Percentiles rank a stretch among this genome's conserved stretches.
Conservation (phyloP, 2,797 vertebrate genomes). For the Eospalax fontanierii region DNA sequence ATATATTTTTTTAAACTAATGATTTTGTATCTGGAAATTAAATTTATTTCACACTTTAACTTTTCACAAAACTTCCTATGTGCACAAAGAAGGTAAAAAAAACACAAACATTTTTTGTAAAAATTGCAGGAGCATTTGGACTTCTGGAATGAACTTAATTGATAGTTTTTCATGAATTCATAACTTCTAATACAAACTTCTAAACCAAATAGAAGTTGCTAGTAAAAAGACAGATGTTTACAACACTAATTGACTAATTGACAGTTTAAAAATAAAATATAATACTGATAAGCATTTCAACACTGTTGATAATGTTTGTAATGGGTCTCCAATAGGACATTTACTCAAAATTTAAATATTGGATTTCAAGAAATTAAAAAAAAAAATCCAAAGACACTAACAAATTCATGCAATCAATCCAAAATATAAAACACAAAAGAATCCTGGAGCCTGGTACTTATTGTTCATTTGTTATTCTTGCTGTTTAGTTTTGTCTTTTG, state of each 20-base stretch:
- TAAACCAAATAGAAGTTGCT: background rate
- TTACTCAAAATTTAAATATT: constrained; percentile 63
- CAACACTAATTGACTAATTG: background rate
- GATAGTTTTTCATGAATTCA: constrained; percentile 28
- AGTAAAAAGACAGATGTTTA: constrained; percentile 30
- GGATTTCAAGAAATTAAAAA: constrained; percentile 66
- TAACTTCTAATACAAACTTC: constrained; percentile 55
- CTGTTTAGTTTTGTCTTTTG: no score
- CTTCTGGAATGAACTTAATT: constrained; percentile 52
- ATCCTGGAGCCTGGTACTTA: background rate
- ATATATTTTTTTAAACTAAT: no score
- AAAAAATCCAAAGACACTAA: constrained; percentile 25
- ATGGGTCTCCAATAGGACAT: background rate
- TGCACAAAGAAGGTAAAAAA: constrained; percentile 47
- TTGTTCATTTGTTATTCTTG: no score
- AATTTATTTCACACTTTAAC: constrained; percentile 37
- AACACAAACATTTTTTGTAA: background rate
- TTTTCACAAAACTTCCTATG: constrained; percentile 46
- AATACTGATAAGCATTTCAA: constrained; percentile 42
- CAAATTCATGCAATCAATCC: constrained; percentile 52
- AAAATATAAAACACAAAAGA: constrained; percentile 64
- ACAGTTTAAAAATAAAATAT: constrained; percentile 46
- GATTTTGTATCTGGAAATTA: constrained; percentile 23
- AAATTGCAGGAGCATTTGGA: constrained; percentile 60
- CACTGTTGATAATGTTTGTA: constrained; percentile 37